Evolutionary conservation across 2,797 vertebrate genomes (phyloP).

Genomic region (Pipistrellus nathusii): DNA sequence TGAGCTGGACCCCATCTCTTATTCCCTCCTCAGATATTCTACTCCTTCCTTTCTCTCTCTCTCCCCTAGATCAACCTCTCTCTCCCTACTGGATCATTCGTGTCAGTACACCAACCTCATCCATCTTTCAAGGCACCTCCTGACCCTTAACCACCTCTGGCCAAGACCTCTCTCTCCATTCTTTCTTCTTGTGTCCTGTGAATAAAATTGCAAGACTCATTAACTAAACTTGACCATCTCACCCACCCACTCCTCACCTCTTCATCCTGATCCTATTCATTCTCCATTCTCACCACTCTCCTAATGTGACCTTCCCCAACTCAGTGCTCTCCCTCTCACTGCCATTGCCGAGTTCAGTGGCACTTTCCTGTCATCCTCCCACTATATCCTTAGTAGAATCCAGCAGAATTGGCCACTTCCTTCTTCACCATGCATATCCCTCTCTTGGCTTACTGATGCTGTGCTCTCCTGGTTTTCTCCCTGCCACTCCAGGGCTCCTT

Average conservation of each 20-base stretch:
- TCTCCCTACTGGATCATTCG: neutral
- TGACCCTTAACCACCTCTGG: neutral
- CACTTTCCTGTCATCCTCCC: neutral
- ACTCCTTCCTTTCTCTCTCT: neutral
- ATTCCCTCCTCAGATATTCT: neutral
- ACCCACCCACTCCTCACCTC: neutral
- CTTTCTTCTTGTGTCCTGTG: neutral
- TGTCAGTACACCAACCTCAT: neutral
- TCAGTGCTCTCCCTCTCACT: fast-evolving
- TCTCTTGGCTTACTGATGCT: neutral
- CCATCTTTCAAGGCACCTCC: neutral
- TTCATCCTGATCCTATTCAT: neutral
- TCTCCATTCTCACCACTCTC: neutral
- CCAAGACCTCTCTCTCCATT: neutral
- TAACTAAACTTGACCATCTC: neutral
- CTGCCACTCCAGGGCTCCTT: neutral
- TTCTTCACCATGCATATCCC: neutral
- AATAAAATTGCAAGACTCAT: neutral
- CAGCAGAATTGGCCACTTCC: neutral
- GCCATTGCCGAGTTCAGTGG: neutral
- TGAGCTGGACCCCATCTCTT: neutral
- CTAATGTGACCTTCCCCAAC: neutral
- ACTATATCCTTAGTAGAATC: neutral
- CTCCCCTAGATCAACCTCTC: neutral
- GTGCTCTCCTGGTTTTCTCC: neutral